Evolutionary conservation across 2,113 vertebrate genomes (phyloP), one percentile per base, ranked within the genome.

Genomic region (Prolemur simus): DNA sequence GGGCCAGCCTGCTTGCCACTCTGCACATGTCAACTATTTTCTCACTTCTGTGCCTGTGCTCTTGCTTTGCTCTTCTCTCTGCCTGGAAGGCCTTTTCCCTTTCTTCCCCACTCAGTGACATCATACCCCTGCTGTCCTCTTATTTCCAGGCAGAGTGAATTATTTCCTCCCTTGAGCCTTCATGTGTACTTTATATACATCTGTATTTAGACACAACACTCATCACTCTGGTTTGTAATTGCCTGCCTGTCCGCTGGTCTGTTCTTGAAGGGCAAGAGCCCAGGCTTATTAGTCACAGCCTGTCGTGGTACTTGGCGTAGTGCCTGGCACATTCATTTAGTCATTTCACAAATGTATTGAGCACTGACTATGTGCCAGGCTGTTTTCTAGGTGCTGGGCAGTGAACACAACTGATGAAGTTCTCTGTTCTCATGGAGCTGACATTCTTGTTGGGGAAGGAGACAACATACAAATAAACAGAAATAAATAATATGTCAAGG

Each of bases 241-340:
- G 80, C n/a, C 66, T 80, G 80, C 84, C 93, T 14, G 42, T 68
- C 49, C 8, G 3, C 86, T 20, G 83, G 39, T 90, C 56, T 87
- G n/a, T 84, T 93, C 68, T 86, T 94, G 52, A 68, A 96, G 87
- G 52, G n/a, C 89, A 87, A 84, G 49, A 71, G 45, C 88, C 64
- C 71, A 77, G 87, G 64, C 58, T 95, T 56, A 58, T 95, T 52
- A 58, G 52, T 81, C 81, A 69, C 17, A 37, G 89, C 45, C 76
- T 17, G 39, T 74, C 42, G 39, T 5, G 2, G 69, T 21, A 42
- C 69, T 77, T 83, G 91, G 85, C 69, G 84, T 47, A 77, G 88
- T 32, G 63, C 69, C 95, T 76, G 76, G 52, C 81, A 87, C 42
- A 87, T 85, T 69, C 49, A 39, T 68, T 68, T 25, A 49, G 69